These are phyloP conservation scores for Spongia lamella DNA, from an alignment of 37 sponge, comb jelly and placozoan species.

Conservation along the genomic window DNA sequence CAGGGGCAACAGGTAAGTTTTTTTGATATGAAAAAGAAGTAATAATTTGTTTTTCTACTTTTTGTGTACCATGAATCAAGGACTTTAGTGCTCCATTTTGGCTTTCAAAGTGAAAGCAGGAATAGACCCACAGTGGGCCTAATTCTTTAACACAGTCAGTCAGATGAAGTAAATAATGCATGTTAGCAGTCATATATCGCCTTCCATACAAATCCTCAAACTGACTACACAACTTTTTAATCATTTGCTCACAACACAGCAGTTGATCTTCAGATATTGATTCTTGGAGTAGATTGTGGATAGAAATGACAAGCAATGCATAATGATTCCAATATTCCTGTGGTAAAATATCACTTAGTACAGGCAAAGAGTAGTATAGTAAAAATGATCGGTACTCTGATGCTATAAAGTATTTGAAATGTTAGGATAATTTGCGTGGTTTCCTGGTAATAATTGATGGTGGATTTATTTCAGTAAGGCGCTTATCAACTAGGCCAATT, in stretches of 20 bases:
- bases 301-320: too few species aligned
- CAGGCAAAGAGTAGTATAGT: too few species aligned
- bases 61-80: constrained; percentile 1
- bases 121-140: constrained; percentile 12
- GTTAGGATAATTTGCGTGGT: too few species aligned
- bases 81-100: not conserved
- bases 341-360: too few species aligned
- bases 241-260: not conserved
- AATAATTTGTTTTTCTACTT: constrained; percentile 2
- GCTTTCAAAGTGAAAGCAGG: constrained; percentile 14
- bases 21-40: too few species aligned
- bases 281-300: not conserved
- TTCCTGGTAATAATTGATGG: too few species aligned
- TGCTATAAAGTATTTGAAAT: too few species aligned
- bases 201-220: not conserved
- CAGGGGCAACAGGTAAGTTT: too few species aligned
- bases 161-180: constrained; percentile 3
- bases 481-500: too few species aligned
- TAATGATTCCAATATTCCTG: too few species aligned
- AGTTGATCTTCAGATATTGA: not conserved
- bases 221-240: constrained; percentile 1
- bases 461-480: too few species aligned
- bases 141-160: constrained; percentile 3
- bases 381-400: too few species aligned
- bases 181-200: not conserved